phyloP scores from a whole-genome alignment of 64 coral and sea anemone species.

The Montipora efflorescens region DNA sequence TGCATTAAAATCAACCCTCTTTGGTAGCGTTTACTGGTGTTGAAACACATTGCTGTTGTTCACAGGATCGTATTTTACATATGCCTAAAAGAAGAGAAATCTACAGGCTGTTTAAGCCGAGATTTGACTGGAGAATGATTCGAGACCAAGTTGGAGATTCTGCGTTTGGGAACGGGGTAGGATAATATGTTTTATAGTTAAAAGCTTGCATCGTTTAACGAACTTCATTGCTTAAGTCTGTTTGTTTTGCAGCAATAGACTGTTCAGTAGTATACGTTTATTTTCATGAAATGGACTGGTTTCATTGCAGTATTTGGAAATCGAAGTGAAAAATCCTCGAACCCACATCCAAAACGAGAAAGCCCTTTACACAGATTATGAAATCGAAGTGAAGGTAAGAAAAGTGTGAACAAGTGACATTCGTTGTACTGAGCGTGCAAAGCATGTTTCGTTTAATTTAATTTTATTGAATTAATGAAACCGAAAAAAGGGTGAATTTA shows the following conservation, averaged over 20 bases:
- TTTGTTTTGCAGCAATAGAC: too few relatives aligned
- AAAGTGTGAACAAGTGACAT: background rate
- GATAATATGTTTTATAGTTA: background rate
- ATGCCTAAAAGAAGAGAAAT: constrained; percentile 18
- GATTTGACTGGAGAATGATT: constrained; percentile 61
- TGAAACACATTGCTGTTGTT: constrained; percentile 1
- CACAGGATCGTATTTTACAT: background rate
- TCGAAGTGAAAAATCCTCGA: constrained; percentile 91
- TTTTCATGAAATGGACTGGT: background rate
- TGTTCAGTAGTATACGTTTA: background rate
- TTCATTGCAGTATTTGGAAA: constrained; percentile 80
- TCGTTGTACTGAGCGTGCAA: background rate
- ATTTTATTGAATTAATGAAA: too few relatives aligned
- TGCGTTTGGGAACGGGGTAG: constrained; percentile 58
- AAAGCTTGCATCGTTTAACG: background rate
- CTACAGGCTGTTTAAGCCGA: constrained; percentile 32
- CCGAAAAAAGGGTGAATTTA: too few relatives aligned
- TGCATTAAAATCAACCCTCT: background rate
- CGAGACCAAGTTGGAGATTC: constrained; percentile 80
- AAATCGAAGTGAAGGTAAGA: constrained; percentile 86
- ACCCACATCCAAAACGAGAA: constrained; percentile 87
- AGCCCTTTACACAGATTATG: constrained; percentile 90
- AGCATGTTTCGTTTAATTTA: too few relatives aligned
- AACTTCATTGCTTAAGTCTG: background rate
- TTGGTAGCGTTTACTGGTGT: background rate